phyloP scores from a whole-genome alignment of 2,888 invertebrate genomes.

The Caenorhabditis doughertyi region DNA sequence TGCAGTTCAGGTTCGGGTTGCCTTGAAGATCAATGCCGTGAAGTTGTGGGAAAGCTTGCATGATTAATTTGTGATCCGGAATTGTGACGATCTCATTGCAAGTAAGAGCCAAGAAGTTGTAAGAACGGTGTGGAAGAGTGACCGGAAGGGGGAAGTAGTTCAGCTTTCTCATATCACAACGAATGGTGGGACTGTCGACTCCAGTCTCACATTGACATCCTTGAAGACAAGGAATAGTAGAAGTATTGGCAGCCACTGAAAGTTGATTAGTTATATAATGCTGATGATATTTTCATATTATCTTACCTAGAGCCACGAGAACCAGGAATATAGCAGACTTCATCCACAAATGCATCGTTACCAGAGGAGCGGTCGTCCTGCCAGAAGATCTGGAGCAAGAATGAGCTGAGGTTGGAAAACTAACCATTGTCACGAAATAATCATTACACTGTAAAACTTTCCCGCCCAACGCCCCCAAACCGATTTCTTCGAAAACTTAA shows the following conservation, averaged over 20 bases:
- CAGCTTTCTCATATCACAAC: neutral
- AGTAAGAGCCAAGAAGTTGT: slow-evolving; percentile 3
- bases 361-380: too few relatives aligned
- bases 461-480: too few relatives aligned
- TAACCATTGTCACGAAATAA: too few relatives aligned
- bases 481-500: too few relatives aligned
- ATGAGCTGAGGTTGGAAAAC: too few relatives aligned
- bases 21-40: slow-evolving; percentile 22
- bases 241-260: neutral
- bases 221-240: neutral
- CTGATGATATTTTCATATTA: neutral
- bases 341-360: too few relatives aligned
- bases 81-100: neutral
- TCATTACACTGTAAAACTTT: too few relatives aligned
- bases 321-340: too few relatives aligned
- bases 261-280: too few relatives aligned
- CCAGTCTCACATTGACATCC: neutral
- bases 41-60: neutral
- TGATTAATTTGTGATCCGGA: neutral
- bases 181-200: neutral
- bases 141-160: slow-evolving; percentile 8
- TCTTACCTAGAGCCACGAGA: too few relatives aligned
- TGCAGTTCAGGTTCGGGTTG: slow-evolving; percentile 1
- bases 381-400: too few relatives aligned
- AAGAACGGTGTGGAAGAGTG: neutral